Percentiles rank a stretch among this genome's conserved stretches.
These are phyloP conservation scores for Tautogolabrus adspersus DNA, from an alignment of 2,113 vertebrate species.

Conservation along the genomic window DNA sequence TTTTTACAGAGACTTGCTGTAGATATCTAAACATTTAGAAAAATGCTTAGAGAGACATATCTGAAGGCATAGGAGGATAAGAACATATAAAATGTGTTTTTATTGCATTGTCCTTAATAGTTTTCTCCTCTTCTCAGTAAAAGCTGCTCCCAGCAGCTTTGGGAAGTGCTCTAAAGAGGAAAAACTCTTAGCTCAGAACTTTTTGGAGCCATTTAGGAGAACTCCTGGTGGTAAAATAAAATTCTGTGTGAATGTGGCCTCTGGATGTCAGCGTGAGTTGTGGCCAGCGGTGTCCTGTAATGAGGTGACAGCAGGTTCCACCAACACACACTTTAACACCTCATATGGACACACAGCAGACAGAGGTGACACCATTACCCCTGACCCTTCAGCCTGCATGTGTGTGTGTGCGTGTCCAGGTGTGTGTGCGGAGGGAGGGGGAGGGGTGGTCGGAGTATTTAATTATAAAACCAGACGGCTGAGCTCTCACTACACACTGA, in stretches of 20 bases:
- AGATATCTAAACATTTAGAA: neutral
- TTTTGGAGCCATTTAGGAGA: slow-evolving; percentile 54
- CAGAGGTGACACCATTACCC: slow-evolving; percentile 60
- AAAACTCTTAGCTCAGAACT: slow-evolving; percentile 53
- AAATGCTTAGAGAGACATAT: neutral
- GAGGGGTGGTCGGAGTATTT: slow-evolving; percentile 19
- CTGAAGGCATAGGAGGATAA: neutral
- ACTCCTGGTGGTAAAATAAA: slow-evolving; percentile 63
- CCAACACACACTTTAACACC: slow-evolving; percentile 51
- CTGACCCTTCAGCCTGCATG: slow-evolving; percentile 49
- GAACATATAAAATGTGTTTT: neutral
- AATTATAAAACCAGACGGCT: slow-evolving; percentile 49
- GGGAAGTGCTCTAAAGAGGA: slow-evolving; percentile 24
- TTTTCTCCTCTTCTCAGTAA: slow-evolving; percentile 22
- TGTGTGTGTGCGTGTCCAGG: slow-evolving; percentile 23
- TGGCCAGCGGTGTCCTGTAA: slow-evolving; percentile 60
- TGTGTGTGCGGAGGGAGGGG: slow-evolving; percentile 10
- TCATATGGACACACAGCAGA: slow-evolving; percentile 32
- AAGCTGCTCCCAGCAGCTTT: slow-evolving; percentile 41
- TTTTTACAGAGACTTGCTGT: neutral
- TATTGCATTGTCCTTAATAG: slow-evolving; percentile 13
- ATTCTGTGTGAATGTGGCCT: slow-evolving; percentile 45
- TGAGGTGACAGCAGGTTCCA: slow-evolving; percentile 70
- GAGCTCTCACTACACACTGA: slow-evolving; percentile 38
- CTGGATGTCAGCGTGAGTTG: slow-evolving; percentile 66